phyloP scores from a whole-genome alignment of 1,140 invertebrate genomes.

The Apis mellifera region DNA sequence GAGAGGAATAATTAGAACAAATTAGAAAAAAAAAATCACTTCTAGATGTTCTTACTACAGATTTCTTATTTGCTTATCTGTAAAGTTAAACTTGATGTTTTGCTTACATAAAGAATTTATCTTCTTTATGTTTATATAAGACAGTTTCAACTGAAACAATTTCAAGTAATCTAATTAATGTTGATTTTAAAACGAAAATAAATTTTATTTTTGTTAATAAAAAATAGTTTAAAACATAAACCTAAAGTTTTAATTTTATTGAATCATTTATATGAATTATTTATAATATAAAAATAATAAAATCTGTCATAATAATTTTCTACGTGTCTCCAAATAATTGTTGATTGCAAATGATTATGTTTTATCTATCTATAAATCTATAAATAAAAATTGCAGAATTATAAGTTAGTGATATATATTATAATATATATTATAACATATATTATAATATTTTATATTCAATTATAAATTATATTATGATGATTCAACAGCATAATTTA shows the following conservation, averaged over 20 bases:
- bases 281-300: too few relatives aligned
- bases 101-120: slow-evolving; percentile 28
- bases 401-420: too few relatives aligned
- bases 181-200: neutral
- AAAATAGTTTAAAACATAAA: neutral
- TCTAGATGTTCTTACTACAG: neutral
- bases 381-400: neutral
- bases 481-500: neutral
- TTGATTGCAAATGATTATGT: too few relatives aligned
- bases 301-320: too few relatives aligned
- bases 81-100: slow-evolving; percentile 25
- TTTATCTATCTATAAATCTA: neutral
- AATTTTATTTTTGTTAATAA: neutral
- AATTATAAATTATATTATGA: neutral
- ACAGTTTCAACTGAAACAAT: neutral
- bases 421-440: too few relatives aligned
- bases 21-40: neutral
- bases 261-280: too few relatives aligned
- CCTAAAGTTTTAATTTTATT: too few relatives aligned
- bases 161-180: slow-evolving; percentile 14
- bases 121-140: slow-evolving; percentile 48
- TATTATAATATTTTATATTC: neutral
- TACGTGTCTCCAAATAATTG: too few relatives aligned
- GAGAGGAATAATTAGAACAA: neutral
- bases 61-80: slow-evolving; percentile 41